Percentiles rank a stretch among this genome's conserved stretches.
Conservation (phyloP, 1,140 invertebrate genomes). For the Cotesia glomerata region DNA sequence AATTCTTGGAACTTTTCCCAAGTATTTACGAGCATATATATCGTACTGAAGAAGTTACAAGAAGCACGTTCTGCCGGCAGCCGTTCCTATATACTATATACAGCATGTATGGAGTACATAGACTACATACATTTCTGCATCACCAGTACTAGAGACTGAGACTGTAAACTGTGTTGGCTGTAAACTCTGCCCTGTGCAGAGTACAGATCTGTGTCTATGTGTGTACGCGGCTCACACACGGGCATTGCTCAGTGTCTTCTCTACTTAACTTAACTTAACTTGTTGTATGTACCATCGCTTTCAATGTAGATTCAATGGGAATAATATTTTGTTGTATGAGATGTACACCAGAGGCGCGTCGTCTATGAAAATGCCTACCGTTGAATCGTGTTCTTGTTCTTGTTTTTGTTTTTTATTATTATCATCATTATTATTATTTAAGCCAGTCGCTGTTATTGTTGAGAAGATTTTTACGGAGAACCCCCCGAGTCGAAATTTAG, state of each 20-base stretch:
- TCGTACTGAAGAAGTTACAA: slow-evolving; percentile 8
- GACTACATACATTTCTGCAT: background rate
- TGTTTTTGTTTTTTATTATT: too few species aligned
- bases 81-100: background rate
- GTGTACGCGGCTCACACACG: background rate
- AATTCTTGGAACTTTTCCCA: slow-evolving; percentile 33
- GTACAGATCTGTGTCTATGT: background rate
- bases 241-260: slow-evolving; percentile 15
- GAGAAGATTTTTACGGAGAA: too few species aligned
- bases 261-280: background rate
- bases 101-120: background rate
- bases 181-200: background rate
- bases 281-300: background rate
- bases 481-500: too few species aligned
- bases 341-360: slow-evolving; percentile 14
- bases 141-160: background rate
- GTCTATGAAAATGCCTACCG: too few species aligned
- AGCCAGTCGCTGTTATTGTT: too few species aligned
- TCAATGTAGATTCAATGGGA: slow-evolving; percentile 24
- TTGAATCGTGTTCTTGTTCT: too few species aligned
- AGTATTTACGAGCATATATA: slow-evolving; percentile 30
- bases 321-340: slow-evolving; percentile 21
- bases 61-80: slow-evolving; percentile 24
- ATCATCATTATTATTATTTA: too few species aligned
- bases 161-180: too few species aligned